Conservation (phyloP, 2,888 invertebrate genomes). For the Melipona beecheii region DNA sequence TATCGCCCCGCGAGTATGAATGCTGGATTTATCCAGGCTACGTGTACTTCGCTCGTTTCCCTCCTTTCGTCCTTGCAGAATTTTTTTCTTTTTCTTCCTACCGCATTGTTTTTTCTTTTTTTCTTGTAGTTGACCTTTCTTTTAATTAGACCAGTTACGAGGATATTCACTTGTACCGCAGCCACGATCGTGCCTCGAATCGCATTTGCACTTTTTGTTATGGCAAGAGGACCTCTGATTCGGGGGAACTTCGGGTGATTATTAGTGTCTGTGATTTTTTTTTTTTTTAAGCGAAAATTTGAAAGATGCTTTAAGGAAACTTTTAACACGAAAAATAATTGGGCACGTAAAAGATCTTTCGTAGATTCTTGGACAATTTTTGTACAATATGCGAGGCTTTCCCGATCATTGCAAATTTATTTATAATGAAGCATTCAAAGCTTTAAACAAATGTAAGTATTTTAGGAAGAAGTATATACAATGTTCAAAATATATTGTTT, state of each 20-base stretch:
- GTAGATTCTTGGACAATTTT: background rate
- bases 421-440: too few relatives aligned
- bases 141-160: conserved; percentile 9
- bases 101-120: background rate
- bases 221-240: background rate
- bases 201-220: conserved; percentile 11
- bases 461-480: too few relatives aligned
- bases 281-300: background rate
- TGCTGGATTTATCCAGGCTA: conserved; percentile 62
- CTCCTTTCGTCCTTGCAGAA: background rate
- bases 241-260: background rate
- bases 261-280: background rate
- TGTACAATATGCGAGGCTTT: too few relatives aligned
- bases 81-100: background rate
- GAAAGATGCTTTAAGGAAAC: background rate
- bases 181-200: conserved; percentile 22
- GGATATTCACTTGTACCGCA: conserved; percentile 35
- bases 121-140: background rate
- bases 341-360: background rate
- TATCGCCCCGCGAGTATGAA: conserved; percentile 56
- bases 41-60: conserved; percentile 17
- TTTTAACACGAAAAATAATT: background rate
- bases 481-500: too few relatives aligned
- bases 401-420: too few relatives aligned
- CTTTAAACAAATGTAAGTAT: too few relatives aligned